Evolutionary conservation across 2,888 invertebrate species (phyloP), one percentile per base, ranked within the genome.

Genomic region (Notodonta dromedarius): DNA sequence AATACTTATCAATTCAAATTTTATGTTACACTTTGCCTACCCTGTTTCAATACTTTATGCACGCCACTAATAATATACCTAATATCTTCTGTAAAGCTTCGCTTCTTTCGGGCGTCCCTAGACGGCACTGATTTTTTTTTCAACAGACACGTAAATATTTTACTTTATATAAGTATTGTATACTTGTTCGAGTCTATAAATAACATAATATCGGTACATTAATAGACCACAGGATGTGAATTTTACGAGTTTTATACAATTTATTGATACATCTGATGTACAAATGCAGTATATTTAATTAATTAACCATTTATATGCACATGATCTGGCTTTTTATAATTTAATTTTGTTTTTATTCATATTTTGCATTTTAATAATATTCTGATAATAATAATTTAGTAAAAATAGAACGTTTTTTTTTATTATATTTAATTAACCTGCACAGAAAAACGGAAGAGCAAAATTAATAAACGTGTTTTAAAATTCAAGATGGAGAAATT

Each of bases 241-340:
- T 52, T n/a, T 46, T n/a, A 46, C 9, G 11, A 14, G 50, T 16
- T 16, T 50, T 32, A 13, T 52, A 1, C n/a, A 13, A 52, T 52
- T 52, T 52, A 52, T 52, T 13, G 52, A n/a, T 48, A 24, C 24
- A 48, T 14, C 50, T 50, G 4, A 50, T 14, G 48, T 14, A 14
- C 14, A 6, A 50, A 53, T 35, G 35, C 35, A 53, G 55, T 14
- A 32, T 51, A 51, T 55, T 35, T 55, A 55, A 55, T 55, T 55
- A 55, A 55, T 55, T 14, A 2, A 14, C 40, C 40, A 55, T 55
- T 55, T 55, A 16, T 40, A 58, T 42, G n/a, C 58, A 57, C 16
- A 14, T 14, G n/a, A 44, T 39, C 14, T 7, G 16, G 40, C 48
- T 32, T 53, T n/a, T 42, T 16, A n/a, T 39, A 44, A 16, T 52